A percentile compares a stretch with the other conserved stretches of the same genome.
These are phyloP conservation scores for Adelges cooleyi DNA, from an alignment of 1,140 invertebrate genomes.

Conservation along the genomic window DNA sequence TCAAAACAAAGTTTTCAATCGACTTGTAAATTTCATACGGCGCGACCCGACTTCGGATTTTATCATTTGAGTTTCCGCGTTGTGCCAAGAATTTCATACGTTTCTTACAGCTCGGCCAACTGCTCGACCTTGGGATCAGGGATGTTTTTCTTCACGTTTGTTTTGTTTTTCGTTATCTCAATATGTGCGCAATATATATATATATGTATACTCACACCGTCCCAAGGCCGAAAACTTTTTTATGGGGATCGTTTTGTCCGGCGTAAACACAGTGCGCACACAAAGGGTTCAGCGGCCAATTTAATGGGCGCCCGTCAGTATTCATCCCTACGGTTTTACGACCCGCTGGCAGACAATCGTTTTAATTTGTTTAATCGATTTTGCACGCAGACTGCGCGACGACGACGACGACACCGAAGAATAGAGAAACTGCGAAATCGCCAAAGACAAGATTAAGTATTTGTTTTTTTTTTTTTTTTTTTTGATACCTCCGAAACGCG, in stretches of 20 bases:
- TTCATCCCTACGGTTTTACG: neutral
- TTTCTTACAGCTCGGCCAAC: too few relatives aligned
- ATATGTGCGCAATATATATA: too few relatives aligned
- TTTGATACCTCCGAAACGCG: neutral
- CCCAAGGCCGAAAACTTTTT: neutral
- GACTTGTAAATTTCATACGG: too few relatives aligned
- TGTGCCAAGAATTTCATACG: too few relatives aligned
- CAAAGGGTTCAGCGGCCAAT: neutral
- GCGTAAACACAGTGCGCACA: neutral
- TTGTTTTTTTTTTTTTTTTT: neutral
- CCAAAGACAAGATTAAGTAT: neutral
- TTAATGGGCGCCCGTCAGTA: neutral
- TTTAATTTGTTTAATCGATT: conserved; percentile 14
- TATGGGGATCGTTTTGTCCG: neutral
- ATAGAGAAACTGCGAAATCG: neutral
- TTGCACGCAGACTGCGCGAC: too few relatives aligned
- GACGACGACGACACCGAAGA: neutral
- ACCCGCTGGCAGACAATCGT: neutral
- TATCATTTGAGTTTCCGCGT: too few relatives aligned
- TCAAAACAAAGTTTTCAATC: too few relatives aligned
- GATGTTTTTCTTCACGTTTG: too few relatives aligned
- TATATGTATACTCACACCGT: neutral
- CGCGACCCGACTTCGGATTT: too few relatives aligned
- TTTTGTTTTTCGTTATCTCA: too few relatives aligned
- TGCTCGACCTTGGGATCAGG: too few relatives aligned